Base-by-base conservation (phyloP, 2,797 vertebrate genomes). In the Anguilla anguilla region DNA sequence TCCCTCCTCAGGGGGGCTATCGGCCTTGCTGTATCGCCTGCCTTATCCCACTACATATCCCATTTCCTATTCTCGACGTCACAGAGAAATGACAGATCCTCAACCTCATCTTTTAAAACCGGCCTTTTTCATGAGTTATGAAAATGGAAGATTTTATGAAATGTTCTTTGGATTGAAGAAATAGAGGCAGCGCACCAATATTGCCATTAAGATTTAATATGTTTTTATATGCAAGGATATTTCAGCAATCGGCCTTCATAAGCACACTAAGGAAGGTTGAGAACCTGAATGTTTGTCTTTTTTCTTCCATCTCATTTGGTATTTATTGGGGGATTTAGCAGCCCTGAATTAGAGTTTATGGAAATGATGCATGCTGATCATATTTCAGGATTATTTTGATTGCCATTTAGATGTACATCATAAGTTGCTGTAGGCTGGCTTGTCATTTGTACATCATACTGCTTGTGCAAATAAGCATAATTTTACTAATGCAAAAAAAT, bases 121-220 rank as follows among this genome's bases (percentile, higher is more conserved):
- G 4, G 15, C 2, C 81, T n/a, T 11, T 83, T 51, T 15, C 79
- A 51, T 46, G 35, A 35, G 28, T 13, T 28, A 79, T 39, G 81
- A 83, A 53, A 83, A 83, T 28, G 28, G 46, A 83, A 9, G 81
- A 53, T 83, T 51, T 83, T 83, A 39, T 43, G 74, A 79, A 43
- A 74, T n/a, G n/a, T 67, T 2, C 13, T 67, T 67, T 67, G 6
- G 25, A 67, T 67, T 67, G 61, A 67, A n/a, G 22, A n/a, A 67
- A 67, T 67, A n/a, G 64, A 67, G 64, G 25, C 64, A 67, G 25
- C 59, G 59, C 59, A 61, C 59, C 17, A 4, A 67, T 28, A 67
- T 67, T 67, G n/a, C 61, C 25, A 67, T 67, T 25, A 9, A 67
- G 64, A n/a, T 67, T 9, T 67, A 28, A 67, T 69, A 11, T n/a